Evolutionary conservation across 1,140 invertebrate species (phyloP).

Genomic region (Berghia stephanieae): DNA sequence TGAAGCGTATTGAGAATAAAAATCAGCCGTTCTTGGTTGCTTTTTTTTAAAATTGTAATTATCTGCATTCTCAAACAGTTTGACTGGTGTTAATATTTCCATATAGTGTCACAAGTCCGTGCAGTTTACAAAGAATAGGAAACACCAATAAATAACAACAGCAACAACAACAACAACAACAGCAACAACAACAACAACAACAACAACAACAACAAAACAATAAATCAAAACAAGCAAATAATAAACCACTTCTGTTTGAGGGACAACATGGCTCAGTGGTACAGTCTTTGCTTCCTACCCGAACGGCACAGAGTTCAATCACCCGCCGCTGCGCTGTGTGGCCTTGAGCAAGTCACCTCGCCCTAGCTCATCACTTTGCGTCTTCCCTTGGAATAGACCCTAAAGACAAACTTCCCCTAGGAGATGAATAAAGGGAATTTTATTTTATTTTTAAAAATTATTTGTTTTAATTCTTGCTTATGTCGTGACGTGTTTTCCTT

Average conservation of each 20-base stretch:
- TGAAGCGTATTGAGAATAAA: background rate
- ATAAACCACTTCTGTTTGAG: too few relatives aligned
- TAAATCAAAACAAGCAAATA: background rate
- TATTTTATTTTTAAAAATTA: background rate
- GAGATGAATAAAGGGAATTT: background rate
- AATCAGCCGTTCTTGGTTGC: background rate
- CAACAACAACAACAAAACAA: conserved; percentile 6
- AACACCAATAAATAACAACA: background rate
- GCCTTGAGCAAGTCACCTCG: too few relatives aligned
- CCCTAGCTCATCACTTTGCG: too few relatives aligned
- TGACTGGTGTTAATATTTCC: background rate
- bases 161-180: background rate
- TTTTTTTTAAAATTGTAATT: background rate
- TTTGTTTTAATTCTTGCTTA: background rate
- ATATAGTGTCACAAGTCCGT: too few relatives aligned
- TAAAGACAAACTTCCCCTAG: background rate
- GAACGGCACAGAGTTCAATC: background rate
- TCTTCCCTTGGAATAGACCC: too few relatives aligned
- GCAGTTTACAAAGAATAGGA: too few relatives aligned
- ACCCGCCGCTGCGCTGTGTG: too few relatives aligned
- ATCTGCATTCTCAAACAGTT: background rate
- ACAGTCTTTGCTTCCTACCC: background rate
- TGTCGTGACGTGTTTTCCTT: background rate
- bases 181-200: background rate
- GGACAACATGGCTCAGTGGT: too few relatives aligned